Percentiles rank a stretch among this genome's conserved stretches.
Evolutionary conservation across 2,113 vertebrate genomes (phyloP).

Genomic region (Tupaia tana): DNA sequence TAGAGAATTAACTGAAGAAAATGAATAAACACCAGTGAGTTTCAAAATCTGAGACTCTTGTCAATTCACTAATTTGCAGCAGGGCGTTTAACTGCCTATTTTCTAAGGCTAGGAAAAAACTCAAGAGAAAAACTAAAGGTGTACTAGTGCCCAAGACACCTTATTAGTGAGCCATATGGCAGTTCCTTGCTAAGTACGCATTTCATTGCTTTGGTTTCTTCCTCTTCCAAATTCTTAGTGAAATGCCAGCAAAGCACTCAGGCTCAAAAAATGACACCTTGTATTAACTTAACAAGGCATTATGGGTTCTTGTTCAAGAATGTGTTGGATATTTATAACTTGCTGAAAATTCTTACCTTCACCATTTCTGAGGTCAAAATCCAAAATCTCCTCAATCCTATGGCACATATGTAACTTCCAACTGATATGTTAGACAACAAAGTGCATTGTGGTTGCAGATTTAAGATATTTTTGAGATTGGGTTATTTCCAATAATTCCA

Average conservation of each 20-base stretch:
- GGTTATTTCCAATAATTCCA: neutral
- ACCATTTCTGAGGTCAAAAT: conserved; percentile 50
- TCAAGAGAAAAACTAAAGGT: conserved; percentile 44
- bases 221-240: conserved; percentile 41
- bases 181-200: neutral
- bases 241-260: conserved; percentile 57
- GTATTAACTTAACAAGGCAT: conserved; percentile 76
- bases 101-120: conserved; percentile 63
- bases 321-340: conserved; percentile 54
- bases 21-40: neutral
- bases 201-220: conserved; percentile 12
- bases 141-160: conserved; percentile 56
- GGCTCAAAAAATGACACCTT: conserved; percentile 53
- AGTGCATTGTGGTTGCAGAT: neutral
- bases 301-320: conserved; percentile 24
- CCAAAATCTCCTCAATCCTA: conserved; percentile 23
- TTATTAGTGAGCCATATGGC: conserved; percentile 74
- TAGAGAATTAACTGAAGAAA: conserved; percentile 61
- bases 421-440: conserved; percentile 36
- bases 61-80: conserved; percentile 62
- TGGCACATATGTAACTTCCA: conserved; percentile 45
- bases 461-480: neutral
- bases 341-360: conserved; percentile 48
- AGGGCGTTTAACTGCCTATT: conserved; percentile 67
- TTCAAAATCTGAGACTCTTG: neutral